phyloP scores from a whole-genome alignment of 2,113 vertebrate genomes.

The Halichoeres trimaculatus region DNA sequence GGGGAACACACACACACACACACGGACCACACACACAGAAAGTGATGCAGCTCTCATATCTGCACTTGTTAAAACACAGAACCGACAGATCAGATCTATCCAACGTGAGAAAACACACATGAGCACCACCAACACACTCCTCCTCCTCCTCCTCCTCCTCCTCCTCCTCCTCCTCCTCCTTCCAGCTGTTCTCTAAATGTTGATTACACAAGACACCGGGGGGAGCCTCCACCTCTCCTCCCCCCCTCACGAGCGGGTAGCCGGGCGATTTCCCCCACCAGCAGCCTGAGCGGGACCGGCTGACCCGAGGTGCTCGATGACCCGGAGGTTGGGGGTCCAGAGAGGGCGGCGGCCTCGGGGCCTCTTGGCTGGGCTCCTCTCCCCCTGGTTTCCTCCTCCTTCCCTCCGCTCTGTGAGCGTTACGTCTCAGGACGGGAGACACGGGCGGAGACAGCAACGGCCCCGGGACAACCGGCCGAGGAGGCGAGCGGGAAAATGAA shows the following conservation, averaged over 20 bases:
- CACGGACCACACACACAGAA: slow-evolving; percentile 21
- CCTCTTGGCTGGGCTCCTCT: slow-evolving; percentile 62
- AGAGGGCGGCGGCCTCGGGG: slow-evolving; percentile 65
- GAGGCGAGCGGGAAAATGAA: slow-evolving; percentile 33
- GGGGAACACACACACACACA: slow-evolving; percentile 56
- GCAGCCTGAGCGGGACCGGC: slow-evolving; percentile 54
- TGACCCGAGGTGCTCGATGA: slow-evolving; percentile 75
- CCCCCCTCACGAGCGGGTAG: slow-evolving; percentile 46
- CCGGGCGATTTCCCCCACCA: slow-evolving; percentile 53
- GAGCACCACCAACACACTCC: slow-evolving; percentile 24
- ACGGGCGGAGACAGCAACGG: slow-evolving; percentile 71
- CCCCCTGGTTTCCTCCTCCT: slow-evolving; percentile 4
- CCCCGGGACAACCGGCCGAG: slow-evolving; percentile 70
- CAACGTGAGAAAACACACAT: slow-evolving; percentile 47
- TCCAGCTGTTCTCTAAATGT: slow-evolving; percentile 78
- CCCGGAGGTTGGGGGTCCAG: slow-evolving; percentile 68
- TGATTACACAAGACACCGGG: slow-evolving; percentile 79
- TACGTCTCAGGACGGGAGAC: slow-evolving; percentile 62
- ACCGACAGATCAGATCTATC: slow-evolving; percentile 37
- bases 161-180: slow-evolving; percentile 49
- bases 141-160: slow-evolving; percentile 48
- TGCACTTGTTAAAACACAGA: slow-evolving; percentile 16
- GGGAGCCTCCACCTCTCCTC: slow-evolving; percentile 28
- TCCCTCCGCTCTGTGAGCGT: slow-evolving; percentile 54
- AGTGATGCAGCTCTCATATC: neutral